A percentile compares a stretch with the other conserved stretches of the same genome.
phyloP scores from a whole-genome alignment of 2,888 invertebrate genomes.

The Drosophila leonis region DNA sequence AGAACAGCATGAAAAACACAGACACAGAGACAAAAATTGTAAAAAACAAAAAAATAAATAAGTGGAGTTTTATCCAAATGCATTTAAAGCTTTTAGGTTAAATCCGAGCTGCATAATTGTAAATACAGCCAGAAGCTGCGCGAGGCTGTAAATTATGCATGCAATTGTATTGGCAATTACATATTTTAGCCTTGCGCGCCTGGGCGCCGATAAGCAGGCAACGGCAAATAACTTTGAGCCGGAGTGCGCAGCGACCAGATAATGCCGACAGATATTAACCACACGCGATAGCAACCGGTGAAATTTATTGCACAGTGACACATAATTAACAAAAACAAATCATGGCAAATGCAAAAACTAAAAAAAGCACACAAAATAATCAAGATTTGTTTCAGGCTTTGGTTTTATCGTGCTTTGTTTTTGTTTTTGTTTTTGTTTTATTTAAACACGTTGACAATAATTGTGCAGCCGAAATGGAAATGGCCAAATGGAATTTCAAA shows the following conservation, averaged over 20 bases:
- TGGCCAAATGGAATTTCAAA: constrained; percentile 31
- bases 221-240: constrained; percentile 47
- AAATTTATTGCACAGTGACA: constrained; percentile 67
- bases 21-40: neutral
- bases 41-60: constrained; percentile 5
- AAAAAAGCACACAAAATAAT: constrained; percentile 45
- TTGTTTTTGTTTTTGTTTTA: constrained; percentile 31
- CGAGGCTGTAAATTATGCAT: constrained; percentile 67
- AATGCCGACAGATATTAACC: constrained; percentile 72
- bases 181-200: constrained; percentile 57
- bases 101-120: constrained; percentile 41
- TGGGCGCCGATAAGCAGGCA: constrained; percentile 66
- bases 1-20: constrained; percentile 16
- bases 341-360: constrained; percentile 24
- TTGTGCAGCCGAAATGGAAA: constrained; percentile 48
- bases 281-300: constrained; percentile 44
- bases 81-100: constrained; percentile 64
- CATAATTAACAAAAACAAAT: constrained; percentile 70
- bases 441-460: constrained; percentile 66
- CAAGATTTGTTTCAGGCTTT: constrained; percentile 55
- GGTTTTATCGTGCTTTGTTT: constrained; percentile 16
- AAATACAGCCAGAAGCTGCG: constrained; percentile 28
- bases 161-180: constrained; percentile 72
- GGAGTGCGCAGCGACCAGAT: constrained; percentile 33
- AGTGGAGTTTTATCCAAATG: constrained; percentile 29